phyloP scores from a whole-genome alignment of 2,888 invertebrate species.

The Sialis lutaria region DNA sequence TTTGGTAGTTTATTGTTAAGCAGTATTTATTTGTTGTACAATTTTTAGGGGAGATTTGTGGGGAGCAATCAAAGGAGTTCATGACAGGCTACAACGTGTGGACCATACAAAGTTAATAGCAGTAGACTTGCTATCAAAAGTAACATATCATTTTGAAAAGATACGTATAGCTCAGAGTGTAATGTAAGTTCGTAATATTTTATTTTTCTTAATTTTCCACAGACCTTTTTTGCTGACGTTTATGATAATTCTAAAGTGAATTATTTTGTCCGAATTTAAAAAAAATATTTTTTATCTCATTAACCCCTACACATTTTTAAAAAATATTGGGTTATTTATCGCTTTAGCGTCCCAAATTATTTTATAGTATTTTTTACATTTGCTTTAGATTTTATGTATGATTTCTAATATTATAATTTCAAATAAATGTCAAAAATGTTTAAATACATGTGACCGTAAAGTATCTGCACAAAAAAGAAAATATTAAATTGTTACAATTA shows the following conservation, averaged over 20 bases:
- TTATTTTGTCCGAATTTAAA: background rate
- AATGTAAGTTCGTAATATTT: constrained; percentile 37
- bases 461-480: too few relatives aligned
- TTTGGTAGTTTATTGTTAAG: constrained; percentile 2
- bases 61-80: constrained; percentile 59
- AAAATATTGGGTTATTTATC: too few relatives aligned
- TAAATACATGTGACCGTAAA: too few relatives aligned
- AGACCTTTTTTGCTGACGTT: too few relatives aligned
- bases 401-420: too few relatives aligned
- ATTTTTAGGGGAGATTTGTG: constrained; percentile 63
- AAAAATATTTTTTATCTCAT: background rate
- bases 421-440: too few relatives aligned
- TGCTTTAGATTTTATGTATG: too few relatives aligned
- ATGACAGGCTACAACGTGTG: constrained; percentile 52
- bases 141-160: constrained; percentile 72
- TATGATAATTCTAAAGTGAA: background rate
- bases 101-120: constrained; percentile 72
- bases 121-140: constrained; percentile 61
- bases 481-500: too few relatives aligned
- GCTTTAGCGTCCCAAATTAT: too few relatives aligned
- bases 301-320: too few relatives aligned
- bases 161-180: constrained; percentile 59
- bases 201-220: background rate
- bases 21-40: constrained; percentile 5
- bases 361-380: too few relatives aligned